Evolutionary conservation across 1,140 invertebrate genomes (phyloP).

Genomic region (Pseudomyrmex gracilis): DNA sequence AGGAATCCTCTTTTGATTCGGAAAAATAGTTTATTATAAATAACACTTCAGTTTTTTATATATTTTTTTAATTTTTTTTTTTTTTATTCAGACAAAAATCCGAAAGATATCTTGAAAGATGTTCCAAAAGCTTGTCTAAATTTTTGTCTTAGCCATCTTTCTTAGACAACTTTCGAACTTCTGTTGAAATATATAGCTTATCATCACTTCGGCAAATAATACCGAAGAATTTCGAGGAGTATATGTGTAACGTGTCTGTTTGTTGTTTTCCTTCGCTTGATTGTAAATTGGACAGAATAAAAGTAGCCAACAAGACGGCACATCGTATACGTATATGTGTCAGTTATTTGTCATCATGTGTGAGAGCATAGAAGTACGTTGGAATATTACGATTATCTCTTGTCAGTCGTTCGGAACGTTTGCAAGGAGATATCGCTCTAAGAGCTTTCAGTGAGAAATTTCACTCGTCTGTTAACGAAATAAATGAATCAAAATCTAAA

Average conservation of each 20-base stretch:
- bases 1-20: constrained; percentile 31
- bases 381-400: background rate
- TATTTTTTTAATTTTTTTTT: too few species aligned
- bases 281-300: constrained; percentile 28
- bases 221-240: background rate
- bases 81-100: too few species aligned
- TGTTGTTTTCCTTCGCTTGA: background rate
- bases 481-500: too few species aligned
- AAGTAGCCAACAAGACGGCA: constrained; percentile 14
- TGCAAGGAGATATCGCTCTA: too few species aligned
- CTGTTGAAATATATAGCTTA: background rate
- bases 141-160: too few species aligned
- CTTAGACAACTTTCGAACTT: too few species aligned
- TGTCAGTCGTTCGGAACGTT: background rate
- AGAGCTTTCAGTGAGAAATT: too few species aligned
- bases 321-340: constrained; percentile 41
- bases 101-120: too few species aligned
- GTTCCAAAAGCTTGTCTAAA: too few species aligned
- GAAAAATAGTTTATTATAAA: background rate
- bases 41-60: constrained; percentile 8
- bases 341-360: background rate
- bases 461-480: too few species aligned
- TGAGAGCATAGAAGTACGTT: too few species aligned
- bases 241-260: constrained; percentile 17
- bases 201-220: background rate